Conservation (phyloP, 2,113 vertebrate species). For the Hypanus sabinus region DNA sequence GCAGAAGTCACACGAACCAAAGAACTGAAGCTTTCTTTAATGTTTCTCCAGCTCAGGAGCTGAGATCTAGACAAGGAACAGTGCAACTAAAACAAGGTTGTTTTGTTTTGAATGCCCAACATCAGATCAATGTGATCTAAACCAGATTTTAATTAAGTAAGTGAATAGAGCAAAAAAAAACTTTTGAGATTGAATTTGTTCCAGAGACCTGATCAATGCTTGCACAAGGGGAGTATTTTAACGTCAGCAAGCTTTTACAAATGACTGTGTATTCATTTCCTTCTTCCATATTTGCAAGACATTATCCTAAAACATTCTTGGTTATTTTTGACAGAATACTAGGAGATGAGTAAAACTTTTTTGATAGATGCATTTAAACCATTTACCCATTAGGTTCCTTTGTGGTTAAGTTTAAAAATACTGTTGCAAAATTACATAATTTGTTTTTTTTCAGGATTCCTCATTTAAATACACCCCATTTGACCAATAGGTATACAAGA, state of each 20-base stretch:
- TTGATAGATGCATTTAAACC: neutral
- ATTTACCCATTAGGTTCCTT: neutral
- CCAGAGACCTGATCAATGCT: neutral
- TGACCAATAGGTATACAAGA: neutral
- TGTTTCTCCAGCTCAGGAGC: no score
- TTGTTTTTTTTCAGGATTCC: neutral
- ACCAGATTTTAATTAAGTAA: neutral
- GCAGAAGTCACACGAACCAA: no score
- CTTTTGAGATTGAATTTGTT: neutral
- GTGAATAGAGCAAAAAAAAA: neutral
- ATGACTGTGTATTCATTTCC: neutral
- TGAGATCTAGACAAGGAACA: no score
- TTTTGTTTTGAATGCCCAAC: no score
- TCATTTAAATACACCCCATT: neutral
- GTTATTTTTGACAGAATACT: neutral
- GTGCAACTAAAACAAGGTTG: no score
- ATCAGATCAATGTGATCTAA: no score
- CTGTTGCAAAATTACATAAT: neutral
- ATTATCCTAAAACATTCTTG: neutral
- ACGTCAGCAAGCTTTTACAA: neutral
- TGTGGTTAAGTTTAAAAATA: neutral
- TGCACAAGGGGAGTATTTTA: neutral
- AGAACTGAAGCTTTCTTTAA: no score
- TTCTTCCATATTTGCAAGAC: neutral
- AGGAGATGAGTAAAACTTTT: neutral